phyloP scores from a whole-genome alignment of 1,140 invertebrate genomes.

The Rhyacophila brunnea region DNA sequence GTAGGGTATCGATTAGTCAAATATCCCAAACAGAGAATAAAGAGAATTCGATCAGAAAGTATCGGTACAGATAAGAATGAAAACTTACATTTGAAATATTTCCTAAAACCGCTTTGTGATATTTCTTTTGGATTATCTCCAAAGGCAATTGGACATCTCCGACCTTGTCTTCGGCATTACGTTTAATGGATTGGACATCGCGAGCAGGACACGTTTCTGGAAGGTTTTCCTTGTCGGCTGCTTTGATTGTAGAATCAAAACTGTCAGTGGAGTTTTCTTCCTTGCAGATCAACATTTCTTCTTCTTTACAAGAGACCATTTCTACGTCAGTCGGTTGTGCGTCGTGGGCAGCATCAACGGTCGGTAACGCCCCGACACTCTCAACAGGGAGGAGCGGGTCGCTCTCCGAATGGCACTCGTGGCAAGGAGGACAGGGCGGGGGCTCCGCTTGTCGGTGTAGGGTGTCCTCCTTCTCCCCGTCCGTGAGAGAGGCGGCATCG shows the following conservation, averaged over 20 bases:
- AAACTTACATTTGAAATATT: conserved; percentile 30
- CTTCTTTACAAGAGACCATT: neutral
- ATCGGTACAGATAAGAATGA: too few species aligned
- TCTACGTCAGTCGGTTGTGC: neutral
- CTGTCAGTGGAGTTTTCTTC: conserved; percentile 32
- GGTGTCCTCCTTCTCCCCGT: conserved; percentile 40
- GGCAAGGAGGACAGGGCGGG: conserved; percentile 37
- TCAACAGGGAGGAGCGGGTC: neutral
- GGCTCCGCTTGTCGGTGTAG: conserved; percentile 38
- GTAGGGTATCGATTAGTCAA: too few species aligned
- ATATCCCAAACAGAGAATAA: too few species aligned
- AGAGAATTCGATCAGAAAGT: too few species aligned
- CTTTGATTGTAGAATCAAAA: conserved; percentile 21
- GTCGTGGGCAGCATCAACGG: too few species aligned
- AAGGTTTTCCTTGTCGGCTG: conserved; percentile 32
- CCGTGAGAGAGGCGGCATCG: conserved; percentile 39
- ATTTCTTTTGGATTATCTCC: conserved; percentile 24
- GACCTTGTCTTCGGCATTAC: conserved; percentile 5
- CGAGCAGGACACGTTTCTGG: neutral
- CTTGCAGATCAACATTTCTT: conserved; percentile 19
- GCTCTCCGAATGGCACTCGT: conserved; percentile 15
- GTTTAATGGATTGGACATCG: conserved; percentile 9
- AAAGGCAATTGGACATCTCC: conserved; percentile 8
- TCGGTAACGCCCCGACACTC: too few species aligned
- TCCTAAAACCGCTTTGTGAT: conserved; percentile 20